These are phyloP conservation scores for Lepidocyrtinus sp. DNA, from an alignment of 2,888 invertebrate species.

Conservation along the genomic window DNA sequence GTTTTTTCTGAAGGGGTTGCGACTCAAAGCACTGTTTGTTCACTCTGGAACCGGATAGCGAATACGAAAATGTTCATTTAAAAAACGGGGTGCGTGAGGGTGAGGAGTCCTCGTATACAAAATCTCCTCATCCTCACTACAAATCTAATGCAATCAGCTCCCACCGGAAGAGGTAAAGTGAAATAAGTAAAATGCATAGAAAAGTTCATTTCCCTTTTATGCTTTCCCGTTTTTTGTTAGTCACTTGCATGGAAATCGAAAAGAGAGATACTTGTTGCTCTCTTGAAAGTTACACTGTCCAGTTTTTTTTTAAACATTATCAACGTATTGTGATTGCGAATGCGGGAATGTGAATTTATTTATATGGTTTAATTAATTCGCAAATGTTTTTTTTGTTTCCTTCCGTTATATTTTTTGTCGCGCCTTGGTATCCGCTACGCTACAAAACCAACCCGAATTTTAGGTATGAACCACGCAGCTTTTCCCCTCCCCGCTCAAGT, in stretches of 20 bases:
- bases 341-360: constrained; percentile 20
- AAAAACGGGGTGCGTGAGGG: constrained; percentile 67
- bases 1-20: constrained; percentile 62
- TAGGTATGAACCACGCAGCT: constrained; percentile 79
- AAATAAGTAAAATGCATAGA: constrained; percentile 1
- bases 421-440: background rate
- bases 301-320: background rate
- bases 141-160: constrained; percentile 70
- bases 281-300: background rate
- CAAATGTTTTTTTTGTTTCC: constrained; percentile 25
- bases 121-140: constrained; percentile 69
- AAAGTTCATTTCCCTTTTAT: background rate
- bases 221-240: background rate
- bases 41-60: constrained; percentile 62
- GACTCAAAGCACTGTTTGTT: constrained; percentile 67
- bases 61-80: constrained; percentile 69
- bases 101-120: constrained; percentile 61
- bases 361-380: constrained; percentile 37
- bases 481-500: constrained; percentile 85
- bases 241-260: constrained; percentile 14
- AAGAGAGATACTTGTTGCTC: background rate
- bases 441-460: constrained; percentile 24
- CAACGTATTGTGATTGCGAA: constrained; percentile 6
- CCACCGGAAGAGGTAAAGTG: constrained; percentile 78
- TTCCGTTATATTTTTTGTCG: constrained; percentile 4